Evolutionary conservation across 2,113 vertebrate genomes (phyloP).

Genomic region (Clinocottus analis): DNA sequence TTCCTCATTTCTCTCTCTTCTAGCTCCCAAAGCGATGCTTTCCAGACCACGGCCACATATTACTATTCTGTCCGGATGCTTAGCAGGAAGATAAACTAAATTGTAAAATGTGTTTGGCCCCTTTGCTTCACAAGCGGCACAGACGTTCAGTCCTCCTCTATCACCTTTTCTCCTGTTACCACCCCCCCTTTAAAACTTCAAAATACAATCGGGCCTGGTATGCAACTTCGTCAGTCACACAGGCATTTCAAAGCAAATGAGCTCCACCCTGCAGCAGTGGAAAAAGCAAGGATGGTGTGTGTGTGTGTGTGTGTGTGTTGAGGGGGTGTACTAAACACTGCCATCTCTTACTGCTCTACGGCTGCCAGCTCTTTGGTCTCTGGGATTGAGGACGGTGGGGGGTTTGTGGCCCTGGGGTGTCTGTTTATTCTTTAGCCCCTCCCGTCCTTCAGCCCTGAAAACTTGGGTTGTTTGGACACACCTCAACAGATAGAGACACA

Average conservation of each 20-base stretch:
- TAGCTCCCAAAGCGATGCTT: slow-evolving; percentile 41
- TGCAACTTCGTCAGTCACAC: slow-evolving; percentile 64
- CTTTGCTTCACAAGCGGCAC: slow-evolving; percentile 3
- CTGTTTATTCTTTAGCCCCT: slow-evolving; percentile 61
- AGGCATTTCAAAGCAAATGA: slow-evolving; percentile 77
- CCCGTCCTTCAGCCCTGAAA: slow-evolving; percentile 39
- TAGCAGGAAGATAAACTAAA: slow-evolving; percentile 33
- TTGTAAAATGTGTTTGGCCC: slow-evolving; percentile 27
- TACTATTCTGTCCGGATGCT: slow-evolving; percentile 49
- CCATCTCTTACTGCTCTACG: slow-evolving; percentile 48
- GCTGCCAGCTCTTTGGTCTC: slow-evolving; percentile 53
- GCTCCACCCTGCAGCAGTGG: slow-evolving; percentile 70
- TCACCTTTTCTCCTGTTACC: slow-evolving; percentile 16
- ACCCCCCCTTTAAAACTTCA: slow-evolving; percentile 1
- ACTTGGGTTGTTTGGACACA: slow-evolving; percentile 61
- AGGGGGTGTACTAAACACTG: slow-evolving; percentile 44
- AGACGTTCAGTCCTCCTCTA: neutral
- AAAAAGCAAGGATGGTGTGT: slow-evolving; percentile 36
- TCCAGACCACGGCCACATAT: slow-evolving; percentile 44
- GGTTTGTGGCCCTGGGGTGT: slow-evolving; percentile 34
- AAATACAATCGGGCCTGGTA: slow-evolving; percentile 63
- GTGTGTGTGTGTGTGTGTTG: slow-evolving; percentile 25
- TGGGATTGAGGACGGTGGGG: slow-evolving; percentile 12
- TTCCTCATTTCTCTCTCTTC: slow-evolving; percentile 29
- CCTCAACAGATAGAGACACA: slow-evolving; percentile 34